Evolutionary conservation across 2,113 vertebrate species (phyloP).

Genomic region (Probosciger aterrimus): DNA sequence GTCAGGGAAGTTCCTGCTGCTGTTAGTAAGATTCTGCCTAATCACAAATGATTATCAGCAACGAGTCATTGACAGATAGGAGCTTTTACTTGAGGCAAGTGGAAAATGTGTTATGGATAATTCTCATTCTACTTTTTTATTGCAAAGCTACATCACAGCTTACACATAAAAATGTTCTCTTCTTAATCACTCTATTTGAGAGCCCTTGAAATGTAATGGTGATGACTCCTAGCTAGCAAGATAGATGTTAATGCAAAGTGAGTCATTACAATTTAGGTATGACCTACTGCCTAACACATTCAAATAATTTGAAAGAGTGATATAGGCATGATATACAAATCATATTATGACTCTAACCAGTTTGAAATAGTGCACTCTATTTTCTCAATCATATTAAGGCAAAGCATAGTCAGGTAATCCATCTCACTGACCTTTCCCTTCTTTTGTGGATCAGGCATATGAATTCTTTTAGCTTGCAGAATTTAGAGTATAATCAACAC

Average conservation of each 20-base stretch:
- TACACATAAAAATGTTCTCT: slow-evolving; percentile 17
- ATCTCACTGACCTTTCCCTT: background rate
- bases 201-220: slow-evolving; percentile 27
- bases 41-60: fast-evolving
- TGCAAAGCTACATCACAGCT: slow-evolving; percentile 33
- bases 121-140: slow-evolving; percentile 31
- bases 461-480: background rate
- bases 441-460: background rate
- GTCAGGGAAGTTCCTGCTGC: background rate
- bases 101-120: slow-evolving; percentile 29
- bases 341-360: background rate
- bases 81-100: slow-evolving; percentile 22
- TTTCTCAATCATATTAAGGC: slow-evolving; percentile 34
- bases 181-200: slow-evolving; percentile 26
- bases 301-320: slow-evolving; percentile 12
- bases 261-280: slow-evolving; percentile 37
- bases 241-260: slow-evolving; percentile 20
- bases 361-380: slow-evolving; percentile 7
- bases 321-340: slow-evolving; percentile 20
- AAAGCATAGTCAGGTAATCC: background rate
- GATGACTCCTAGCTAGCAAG: slow-evolving; percentile 1
- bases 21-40: background rate
- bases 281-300: slow-evolving; percentile 29
- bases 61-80: background rate
- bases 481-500: background rate